Conservation (phyloP, 2,888 invertebrate species). For the Ariolimax columbianus region DNA sequence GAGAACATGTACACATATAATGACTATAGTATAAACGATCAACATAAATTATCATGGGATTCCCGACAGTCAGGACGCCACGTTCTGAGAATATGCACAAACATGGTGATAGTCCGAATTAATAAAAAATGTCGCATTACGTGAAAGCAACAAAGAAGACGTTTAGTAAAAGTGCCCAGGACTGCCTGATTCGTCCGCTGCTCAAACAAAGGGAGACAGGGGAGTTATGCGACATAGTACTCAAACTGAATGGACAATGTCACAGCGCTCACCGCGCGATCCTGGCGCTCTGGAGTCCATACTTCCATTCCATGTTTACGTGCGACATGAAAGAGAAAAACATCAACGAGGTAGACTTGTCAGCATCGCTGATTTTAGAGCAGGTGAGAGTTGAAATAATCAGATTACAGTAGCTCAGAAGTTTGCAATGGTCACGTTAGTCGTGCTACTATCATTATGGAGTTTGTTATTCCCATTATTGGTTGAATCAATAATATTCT, state of each 20-base stretch:
- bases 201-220: slow-evolving; percentile 74
- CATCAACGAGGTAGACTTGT: slow-evolving; percentile 70
- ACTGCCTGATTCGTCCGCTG: slow-evolving; percentile 71
- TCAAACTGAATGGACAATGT: slow-evolving; percentile 67
- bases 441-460: too few species aligned
- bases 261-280: slow-evolving; percentile 73
- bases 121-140: slow-evolving; percentile 69
- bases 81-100: background rate
- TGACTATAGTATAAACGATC: too few species aligned
- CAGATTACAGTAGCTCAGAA: too few species aligned
- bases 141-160: slow-evolving; percentile 72
- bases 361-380: slow-evolving; percentile 72
- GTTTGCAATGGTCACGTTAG: too few species aligned
- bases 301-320: slow-evolving; percentile 77
- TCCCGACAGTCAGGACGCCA: too few species aligned
- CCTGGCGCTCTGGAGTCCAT: slow-evolving; percentile 75
- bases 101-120: background rate
- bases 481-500: too few species aligned
- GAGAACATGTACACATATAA: too few species aligned
- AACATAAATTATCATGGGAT: too few species aligned
- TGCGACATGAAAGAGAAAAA: slow-evolving; percentile 74
- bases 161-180: slow-evolving; percentile 68
- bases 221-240: slow-evolving; percentile 73
- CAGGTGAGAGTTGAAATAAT: slow-evolving; percentile 47
- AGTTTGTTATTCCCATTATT: too few species aligned